These are phyloP conservation scores for Anoplopoma fimbria DNA, from an alignment of 2,113 vertebrate genomes.

Conservation along the genomic window DNA sequence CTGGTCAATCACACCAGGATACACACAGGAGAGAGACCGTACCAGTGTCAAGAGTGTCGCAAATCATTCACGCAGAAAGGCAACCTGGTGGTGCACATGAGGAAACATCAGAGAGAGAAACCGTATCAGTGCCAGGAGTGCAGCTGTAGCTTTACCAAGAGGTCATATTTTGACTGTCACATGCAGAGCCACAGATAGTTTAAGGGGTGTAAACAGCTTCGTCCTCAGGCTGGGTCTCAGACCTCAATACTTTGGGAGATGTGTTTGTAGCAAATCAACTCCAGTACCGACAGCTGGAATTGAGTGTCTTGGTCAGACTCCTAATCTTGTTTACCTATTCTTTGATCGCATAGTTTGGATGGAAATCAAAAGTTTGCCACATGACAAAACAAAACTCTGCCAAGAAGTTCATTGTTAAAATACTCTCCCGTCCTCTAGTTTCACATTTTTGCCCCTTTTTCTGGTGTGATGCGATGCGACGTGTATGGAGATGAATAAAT, in stretches of 20 bases:
- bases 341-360: not conserved
- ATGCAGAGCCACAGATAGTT: constrained; percentile 2
- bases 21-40: constrained; percentile 51
- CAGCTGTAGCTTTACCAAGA: constrained; percentile 7
- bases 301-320: not conserved
- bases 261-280: not conserved
- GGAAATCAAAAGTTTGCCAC: not conserved
- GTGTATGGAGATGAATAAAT: too few relatives aligned
- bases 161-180: not conserved
- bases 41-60: constrained; percentile 36
- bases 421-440: too few relatives aligned
- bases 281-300: not conserved
- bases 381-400: too few relatives aligned
- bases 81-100: constrained; percentile 52
- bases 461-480: too few relatives aligned
- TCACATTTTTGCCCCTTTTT: too few relatives aligned
- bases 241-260: not conserved
- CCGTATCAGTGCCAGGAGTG: constrained; percentile 15
- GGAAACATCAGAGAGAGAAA: constrained; percentile 26
- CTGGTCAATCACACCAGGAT: constrained; percentile 49
- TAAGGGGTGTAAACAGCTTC: not conserved
- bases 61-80: constrained; percentile 52
- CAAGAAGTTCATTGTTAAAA: not conserved
- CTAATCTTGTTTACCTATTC: too few relatives aligned
- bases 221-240: not conserved